Percentiles rank a stretch among this genome's conserved stretches.
Evolutionary conservation across 2,797 vertebrate genomes (phyloP).

Genomic region (Huso huso): DNA sequence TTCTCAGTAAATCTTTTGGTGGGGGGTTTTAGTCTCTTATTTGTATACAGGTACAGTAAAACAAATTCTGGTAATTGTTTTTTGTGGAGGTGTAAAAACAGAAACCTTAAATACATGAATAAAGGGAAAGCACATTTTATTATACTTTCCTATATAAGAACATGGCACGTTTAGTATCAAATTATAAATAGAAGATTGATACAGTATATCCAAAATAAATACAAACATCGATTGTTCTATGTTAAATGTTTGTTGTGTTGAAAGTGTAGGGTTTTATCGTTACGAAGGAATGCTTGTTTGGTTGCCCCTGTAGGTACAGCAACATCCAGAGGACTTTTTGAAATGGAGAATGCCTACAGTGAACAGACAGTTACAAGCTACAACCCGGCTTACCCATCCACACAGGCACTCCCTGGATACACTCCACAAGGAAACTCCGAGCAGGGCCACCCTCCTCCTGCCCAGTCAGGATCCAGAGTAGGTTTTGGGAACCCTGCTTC

Average conservation of each 20-base stretch:
- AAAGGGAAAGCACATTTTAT: too few relatives aligned
- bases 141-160: too few relatives aligned
- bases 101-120: too few relatives aligned
- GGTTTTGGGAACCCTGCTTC: conserved; percentile 33
- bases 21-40: too few relatives aligned
- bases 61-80: too few relatives aligned
- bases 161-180: too few relatives aligned
- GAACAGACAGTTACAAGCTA: conserved; percentile 36
- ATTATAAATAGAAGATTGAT: too few relatives aligned
- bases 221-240: neutral
- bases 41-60: too few relatives aligned
- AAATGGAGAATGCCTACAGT: conserved; percentile 11
- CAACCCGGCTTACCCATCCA: conserved; percentile 15
- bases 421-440: neutral
- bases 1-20: too few relatives aligned
- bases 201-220: neutral
- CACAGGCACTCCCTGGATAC: conserved; percentile 6
- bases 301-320: neutral
- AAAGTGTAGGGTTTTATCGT: neutral
- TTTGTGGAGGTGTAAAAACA: too few relatives aligned
- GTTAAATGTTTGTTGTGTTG: neutral
- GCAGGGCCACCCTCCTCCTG: conserved; percentile 27
- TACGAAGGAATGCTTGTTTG: neutral
- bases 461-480: too few relatives aligned
- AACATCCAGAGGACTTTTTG: conserved; percentile 34